These are phyloP conservation scores for Craseonycteris thonglongyai DNA, from an alignment of 2,113 vertebrate genomes.

Conservation along the genomic window DNA sequence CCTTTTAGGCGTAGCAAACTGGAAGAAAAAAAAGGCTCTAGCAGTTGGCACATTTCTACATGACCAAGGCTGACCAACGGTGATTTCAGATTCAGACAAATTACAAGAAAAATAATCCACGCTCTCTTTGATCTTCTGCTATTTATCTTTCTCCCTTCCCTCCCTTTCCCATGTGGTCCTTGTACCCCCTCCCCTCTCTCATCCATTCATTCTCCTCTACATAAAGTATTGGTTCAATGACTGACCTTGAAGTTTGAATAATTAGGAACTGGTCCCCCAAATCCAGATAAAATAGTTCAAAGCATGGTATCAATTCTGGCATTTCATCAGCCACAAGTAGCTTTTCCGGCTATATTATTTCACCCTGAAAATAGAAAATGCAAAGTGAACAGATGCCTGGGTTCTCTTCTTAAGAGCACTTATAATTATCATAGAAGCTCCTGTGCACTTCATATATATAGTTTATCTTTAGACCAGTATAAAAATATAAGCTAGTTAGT, in stretches of 20 bases:
- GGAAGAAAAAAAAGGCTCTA: neutral
- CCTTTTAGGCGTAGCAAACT: neutral
- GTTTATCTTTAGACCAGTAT: neutral
- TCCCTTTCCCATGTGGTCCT: neutral
- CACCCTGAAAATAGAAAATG: neutral
- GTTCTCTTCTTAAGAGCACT: neutral
- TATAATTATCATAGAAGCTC: neutral
- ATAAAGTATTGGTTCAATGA: neutral
- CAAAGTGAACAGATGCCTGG: neutral
- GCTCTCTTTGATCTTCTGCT: neutral
- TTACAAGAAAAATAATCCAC: neutral
- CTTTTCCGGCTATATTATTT: neutral
- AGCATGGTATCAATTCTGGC: neutral
- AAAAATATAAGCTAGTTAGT: neutral
- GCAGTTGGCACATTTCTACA: neutral
- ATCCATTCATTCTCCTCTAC: neutral
- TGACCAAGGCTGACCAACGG: neutral
- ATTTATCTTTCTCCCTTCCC: neutral
- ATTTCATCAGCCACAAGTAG: neutral
- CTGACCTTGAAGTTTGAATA: neutral
- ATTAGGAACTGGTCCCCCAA: neutral
- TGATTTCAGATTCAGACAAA: constrained; percentile 17
- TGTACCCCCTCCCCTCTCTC: neutral
- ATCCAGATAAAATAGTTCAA: neutral
- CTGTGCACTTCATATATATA: neutral